These are phyloP conservation scores for Temnothorax curvispinosus DNA, from an alignment of 1,140 invertebrate species.

Conservation along the genomic window DNA sequence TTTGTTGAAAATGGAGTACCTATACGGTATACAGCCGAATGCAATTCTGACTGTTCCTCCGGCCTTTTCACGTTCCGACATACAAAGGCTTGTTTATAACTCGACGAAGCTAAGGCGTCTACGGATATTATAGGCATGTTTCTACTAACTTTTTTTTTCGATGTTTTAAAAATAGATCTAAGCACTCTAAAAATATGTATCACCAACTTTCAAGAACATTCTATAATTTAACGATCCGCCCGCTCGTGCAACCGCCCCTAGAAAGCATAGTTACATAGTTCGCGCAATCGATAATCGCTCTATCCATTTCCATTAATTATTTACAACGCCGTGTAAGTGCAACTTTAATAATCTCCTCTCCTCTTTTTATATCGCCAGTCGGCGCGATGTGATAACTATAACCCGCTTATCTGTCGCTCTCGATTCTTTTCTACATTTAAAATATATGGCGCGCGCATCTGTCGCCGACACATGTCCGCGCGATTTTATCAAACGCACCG, in stretches of 20 bases:
- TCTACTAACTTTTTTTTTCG: not conserved
- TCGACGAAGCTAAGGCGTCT: not conserved
- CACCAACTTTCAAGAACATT: slow-evolving; percentile 17
- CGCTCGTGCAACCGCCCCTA: not conserved
- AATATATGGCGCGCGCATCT: slow-evolving; percentile 5
- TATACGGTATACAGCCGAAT: not conserved
- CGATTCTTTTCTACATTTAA: not conserved
- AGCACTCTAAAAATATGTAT: not conserved
- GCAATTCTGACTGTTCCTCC: not conserved
- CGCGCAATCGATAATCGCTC: not conserved
- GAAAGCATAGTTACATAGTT: not conserved
- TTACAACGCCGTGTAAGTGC: not conserved
- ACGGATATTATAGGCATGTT: not conserved
- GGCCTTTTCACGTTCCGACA: not conserved
- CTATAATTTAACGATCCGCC: not conserved
- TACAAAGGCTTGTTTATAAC: slow-evolving; percentile 27
- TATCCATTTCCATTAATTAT: not conserved
- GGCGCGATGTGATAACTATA: not conserved
- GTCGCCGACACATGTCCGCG: not conserved
- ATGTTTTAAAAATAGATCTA: not conserved
- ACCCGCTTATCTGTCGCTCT: not conserved
- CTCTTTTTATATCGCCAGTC: not conserved
- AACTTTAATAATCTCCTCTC: not conserved
- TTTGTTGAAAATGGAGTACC: not conserved
- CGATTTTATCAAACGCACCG: slow-evolving; percentile 21